Evolutionary conservation across 1,140 invertebrate species (phyloP).

Genomic region (Schlechtendalia chinensis): DNA sequence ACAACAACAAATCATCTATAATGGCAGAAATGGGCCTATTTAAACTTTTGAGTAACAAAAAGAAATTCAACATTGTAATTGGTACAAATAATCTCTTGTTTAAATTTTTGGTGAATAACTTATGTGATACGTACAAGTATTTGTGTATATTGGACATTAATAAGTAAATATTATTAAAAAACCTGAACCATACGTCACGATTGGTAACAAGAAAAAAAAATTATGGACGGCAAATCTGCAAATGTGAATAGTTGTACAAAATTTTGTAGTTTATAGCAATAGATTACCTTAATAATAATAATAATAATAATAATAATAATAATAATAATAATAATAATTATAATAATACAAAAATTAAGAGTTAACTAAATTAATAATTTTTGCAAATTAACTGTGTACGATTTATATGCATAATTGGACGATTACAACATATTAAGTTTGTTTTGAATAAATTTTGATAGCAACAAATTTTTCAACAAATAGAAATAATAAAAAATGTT

Average conservation of each 20-base stretch:
- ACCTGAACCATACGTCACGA: not conserved
- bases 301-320: constrained; percentile 7
- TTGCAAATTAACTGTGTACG: not conserved
- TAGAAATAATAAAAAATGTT: not conserved
- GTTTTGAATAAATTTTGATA: not conserved
- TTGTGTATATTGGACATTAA: constrained; percentile 12
- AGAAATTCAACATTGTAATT: constrained; percentile 20
- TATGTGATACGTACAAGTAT: constrained; percentile 18
- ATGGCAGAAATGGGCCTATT: constrained; percentile 45
- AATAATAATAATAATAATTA: not conserved
- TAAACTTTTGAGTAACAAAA: constrained; percentile 35
- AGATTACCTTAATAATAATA: constrained; percentile 21
- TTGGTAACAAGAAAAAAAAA: constrained; percentile 46
- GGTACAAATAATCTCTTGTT: constrained; percentile 8
- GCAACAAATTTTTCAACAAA: not conserved
- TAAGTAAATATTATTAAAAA: constrained; percentile 2
- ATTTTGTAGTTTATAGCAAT: constrained; percentile 30
- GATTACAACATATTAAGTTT: not conserved
- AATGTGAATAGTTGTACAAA: constrained; percentile 33
- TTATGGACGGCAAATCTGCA: constrained; percentile 42
- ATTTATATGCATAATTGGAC: constrained; percentile 10
- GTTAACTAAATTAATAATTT: constrained; percentile 31
- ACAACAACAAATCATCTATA: constrained; percentile 48
- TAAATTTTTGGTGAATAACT: constrained; percentile 13
- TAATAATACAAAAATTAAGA: not conserved